These are phyloP conservation scores for Brachyhypopomus occidentalis DNA, from an alignment of 2,113 vertebrate genomes.

Conservation along the genomic window DNA sequence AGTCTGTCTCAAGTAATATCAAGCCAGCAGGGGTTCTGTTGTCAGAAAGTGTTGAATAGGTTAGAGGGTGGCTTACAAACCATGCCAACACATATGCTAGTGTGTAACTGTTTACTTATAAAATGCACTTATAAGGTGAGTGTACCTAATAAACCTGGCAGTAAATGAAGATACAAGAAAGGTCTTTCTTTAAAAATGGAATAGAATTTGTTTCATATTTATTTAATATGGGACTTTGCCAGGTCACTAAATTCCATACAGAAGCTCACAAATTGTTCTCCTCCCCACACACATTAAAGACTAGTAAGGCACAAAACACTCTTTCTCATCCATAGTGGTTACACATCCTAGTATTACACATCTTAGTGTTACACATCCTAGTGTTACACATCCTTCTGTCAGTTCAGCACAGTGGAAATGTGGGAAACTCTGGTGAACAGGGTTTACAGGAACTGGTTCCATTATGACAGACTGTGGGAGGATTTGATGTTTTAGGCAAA, in stretches of 20 bases:
- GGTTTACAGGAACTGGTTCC: constrained; percentile 7
- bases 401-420: neutral
- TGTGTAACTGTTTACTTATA: no score
- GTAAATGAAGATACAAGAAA: no score
- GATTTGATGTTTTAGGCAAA: neutral
- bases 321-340: neutral
- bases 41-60: no score
- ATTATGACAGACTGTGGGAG: neutral
- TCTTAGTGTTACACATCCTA: neutral
- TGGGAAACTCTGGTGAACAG: neutral
- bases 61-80: no score
- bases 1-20: no score
- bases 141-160: no score
- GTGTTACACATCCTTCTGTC: neutral
- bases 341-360: no score
- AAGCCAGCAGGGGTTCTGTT: no score
- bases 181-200: no score
- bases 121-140: no score
- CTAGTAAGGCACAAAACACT: neutral
- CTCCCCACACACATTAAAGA: neutral
- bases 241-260: neutral
- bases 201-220: neutral
- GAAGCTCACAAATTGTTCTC: neutral
- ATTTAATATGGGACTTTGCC: no score
- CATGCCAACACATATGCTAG: no score